These are phyloP conservation scores for Mimachlamys varia DNA, from an alignment of 2,888 invertebrate genomes.

Conservation along the genomic window DNA sequence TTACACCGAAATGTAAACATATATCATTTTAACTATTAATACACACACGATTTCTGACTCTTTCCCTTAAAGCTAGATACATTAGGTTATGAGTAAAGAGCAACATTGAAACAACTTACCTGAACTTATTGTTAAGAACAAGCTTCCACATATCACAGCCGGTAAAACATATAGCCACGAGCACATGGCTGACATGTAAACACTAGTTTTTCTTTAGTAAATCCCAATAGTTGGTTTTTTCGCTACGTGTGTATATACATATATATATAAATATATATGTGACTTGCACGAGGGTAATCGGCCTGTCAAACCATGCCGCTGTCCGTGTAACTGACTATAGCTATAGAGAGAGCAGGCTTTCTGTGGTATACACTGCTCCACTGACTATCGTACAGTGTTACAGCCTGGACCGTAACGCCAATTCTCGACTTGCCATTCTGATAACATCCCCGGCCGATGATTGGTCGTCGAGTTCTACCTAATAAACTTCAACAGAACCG, in stretches of 20 bases:
- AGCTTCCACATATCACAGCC: constrained; percentile 22
- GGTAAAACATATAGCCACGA: neutral
- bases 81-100: neutral
- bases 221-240: constrained; percentile 29
- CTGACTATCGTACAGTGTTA: constrained; percentile 29
- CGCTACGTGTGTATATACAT: constrained; percentile 20
- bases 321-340: neutral
- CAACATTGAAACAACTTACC: constrained; percentile 1
- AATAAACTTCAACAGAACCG: constrained; percentile 26
- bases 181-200: constrained; percentile 1
- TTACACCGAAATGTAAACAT: neutral
- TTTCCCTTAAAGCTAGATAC: neutral
- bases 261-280: constrained; percentile 22
- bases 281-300: neutral
- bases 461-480: constrained; percentile 18
- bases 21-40: neutral
- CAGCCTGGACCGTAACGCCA: constrained; percentile 28
- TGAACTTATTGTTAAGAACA: constrained; percentile 8
- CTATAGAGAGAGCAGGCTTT: neutral
- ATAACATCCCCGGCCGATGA: constrained; percentile 22
- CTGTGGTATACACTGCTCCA: neutral
- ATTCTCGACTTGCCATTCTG: constrained; percentile 10
- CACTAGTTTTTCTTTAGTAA: neutral
- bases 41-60: neutral
- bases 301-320: neutral